phyloP scores from a whole-genome alignment of 2,888 invertebrate genomes.

The Scaptomyza polygonia region DNA sequence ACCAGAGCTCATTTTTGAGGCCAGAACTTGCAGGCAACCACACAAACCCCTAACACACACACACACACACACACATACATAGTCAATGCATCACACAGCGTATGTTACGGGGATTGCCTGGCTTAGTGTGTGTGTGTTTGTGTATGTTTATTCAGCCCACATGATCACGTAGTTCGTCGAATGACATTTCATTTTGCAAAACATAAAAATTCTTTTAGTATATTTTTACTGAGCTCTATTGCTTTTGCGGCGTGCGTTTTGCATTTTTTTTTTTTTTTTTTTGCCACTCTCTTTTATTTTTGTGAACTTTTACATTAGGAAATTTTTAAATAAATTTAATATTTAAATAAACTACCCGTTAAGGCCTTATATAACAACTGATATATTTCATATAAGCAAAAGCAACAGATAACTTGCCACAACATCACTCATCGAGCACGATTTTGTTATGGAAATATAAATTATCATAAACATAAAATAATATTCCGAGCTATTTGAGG shows the following conservation, averaged over 20 bases:
- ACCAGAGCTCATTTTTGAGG: constrained; percentile 45
- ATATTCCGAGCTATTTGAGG: too few species aligned
- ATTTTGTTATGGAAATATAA: too few species aligned
- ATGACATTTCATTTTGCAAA: constrained; percentile 70
- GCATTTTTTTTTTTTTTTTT: constrained; percentile 15
- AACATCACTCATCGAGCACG: too few species aligned
- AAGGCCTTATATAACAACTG: constrained; percentile 21
- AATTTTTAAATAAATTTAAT: constrained; percentile 4
- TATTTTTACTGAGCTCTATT: constrained; percentile 29
- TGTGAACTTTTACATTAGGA: not conserved
- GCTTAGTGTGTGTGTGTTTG: not conserved
- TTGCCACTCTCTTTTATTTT: constrained; percentile 9
- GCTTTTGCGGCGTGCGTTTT: not conserved
- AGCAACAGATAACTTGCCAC: not conserved
- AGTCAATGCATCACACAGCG: constrained; percentile 1
- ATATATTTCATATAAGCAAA: constrained; percentile 22
- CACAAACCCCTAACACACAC: not conserved
- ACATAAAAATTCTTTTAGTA: constrained; percentile 59
- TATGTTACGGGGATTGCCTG: constrained; percentile 27
- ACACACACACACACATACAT: constrained; percentile 10
- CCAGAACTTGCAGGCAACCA: constrained; percentile 26
- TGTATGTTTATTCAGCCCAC: constrained; percentile 3
- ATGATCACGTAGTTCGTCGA: constrained; percentile 66
- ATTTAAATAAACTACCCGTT: not conserved
- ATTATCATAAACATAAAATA: too few species aligned